These are phyloP conservation scores for Lepidochitona cinerea DNA, from an alignment of 2,888 invertebrate species.

Conservation along the genomic window DNA sequence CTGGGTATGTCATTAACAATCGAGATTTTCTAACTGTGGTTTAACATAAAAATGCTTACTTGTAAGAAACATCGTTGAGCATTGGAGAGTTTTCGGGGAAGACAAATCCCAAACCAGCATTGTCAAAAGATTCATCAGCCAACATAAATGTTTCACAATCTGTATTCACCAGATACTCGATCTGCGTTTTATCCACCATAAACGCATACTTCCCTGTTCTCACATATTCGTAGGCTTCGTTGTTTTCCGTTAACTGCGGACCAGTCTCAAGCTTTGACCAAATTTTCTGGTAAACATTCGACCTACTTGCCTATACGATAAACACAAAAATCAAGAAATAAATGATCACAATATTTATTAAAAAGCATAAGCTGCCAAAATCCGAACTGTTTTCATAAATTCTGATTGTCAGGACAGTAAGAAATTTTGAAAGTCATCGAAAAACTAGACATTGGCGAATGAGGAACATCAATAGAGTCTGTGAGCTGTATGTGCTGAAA, in stretches of 20 bases:
- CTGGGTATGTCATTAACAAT: too few relatives aligned
- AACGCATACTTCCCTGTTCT: conserved; percentile 26
- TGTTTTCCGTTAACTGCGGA: conserved; percentile 32
- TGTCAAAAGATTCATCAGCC: conserved; percentile 39
- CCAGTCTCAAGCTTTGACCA: conserved; percentile 10
- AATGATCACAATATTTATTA: too few relatives aligned
- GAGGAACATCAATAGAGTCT: too few relatives aligned
- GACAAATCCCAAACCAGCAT: conserved; percentile 38
- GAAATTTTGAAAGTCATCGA: too few relatives aligned
- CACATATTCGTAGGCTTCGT: conserved; percentile 32
- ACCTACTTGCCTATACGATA: conserved; percentile 14
- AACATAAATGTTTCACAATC: conserved; percentile 30
- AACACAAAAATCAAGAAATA: too few relatives aligned
- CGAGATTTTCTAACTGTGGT: too few relatives aligned
- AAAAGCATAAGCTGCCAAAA: too few relatives aligned
- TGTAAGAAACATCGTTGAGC: conserved; percentile 31
- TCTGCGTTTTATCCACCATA: conserved; percentile 38
- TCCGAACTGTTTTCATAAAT: too few relatives aligned
- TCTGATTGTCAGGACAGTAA: too few relatives aligned
- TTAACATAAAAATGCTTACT: too few relatives aligned
- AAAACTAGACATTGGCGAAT: too few relatives aligned
- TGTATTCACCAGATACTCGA: conserved; percentile 31
- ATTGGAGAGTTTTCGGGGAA: conserved; percentile 37
- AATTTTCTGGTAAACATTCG: conserved; percentile 13
- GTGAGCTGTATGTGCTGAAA: too few relatives aligned